Percentiles rank a stretch among this genome's conserved stretches.
phyloP scores from a whole-genome alignment of 2,113 vertebrate species.

The Synchiropus splendidus region DNA sequence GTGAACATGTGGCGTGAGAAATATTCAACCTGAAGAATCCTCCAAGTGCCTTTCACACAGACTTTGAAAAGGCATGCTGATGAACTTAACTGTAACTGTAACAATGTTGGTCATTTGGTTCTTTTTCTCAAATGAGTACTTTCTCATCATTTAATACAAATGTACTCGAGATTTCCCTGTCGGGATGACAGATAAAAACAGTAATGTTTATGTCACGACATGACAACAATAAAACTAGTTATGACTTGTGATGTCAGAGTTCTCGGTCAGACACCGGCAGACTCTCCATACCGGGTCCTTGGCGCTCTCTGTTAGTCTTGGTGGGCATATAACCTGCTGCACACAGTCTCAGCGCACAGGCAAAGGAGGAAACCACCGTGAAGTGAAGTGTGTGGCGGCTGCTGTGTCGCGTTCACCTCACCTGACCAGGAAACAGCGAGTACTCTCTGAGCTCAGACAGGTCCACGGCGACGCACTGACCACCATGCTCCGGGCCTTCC shows the following conservation, averaged over 20 bases:
- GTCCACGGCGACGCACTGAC: slow-evolving; percentile 64
- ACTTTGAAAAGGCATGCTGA: too few relatives aligned
- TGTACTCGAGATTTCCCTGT: too few relatives aligned
- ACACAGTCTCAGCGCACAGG: slow-evolving; percentile 51
- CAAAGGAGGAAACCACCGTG: slow-evolving; percentile 53
- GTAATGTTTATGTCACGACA: too few relatives aligned
- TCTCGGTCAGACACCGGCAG: slow-evolving; percentile 57
- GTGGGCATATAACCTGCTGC: slow-evolving; percentile 56
- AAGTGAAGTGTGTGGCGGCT: not conserved
- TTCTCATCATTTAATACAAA: too few relatives aligned
- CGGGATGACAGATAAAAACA: too few relatives aligned
- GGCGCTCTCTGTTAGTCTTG: slow-evolving; percentile 56
- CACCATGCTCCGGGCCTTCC: slow-evolving; percentile 71
- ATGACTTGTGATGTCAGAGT: slow-evolving; percentile 56
- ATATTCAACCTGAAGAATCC: too few relatives aligned
- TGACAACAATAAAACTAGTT: too few relatives aligned
- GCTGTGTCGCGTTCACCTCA: slow-evolving; percentile 28
- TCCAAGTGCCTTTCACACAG: too few relatives aligned
- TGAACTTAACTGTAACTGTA: too few relatives aligned
- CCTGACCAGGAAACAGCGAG: slow-evolving; percentile 90
- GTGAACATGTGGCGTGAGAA: not conserved
- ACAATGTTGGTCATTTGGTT: too few relatives aligned
- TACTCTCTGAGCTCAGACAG: slow-evolving; percentile 77
- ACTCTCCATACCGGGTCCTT: slow-evolving; percentile 42
- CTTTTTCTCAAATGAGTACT: too few relatives aligned